Evolutionary conservation across 1,140 invertebrate genomes (phyloP).

Genomic region (Berghia stephanieae): DNA sequence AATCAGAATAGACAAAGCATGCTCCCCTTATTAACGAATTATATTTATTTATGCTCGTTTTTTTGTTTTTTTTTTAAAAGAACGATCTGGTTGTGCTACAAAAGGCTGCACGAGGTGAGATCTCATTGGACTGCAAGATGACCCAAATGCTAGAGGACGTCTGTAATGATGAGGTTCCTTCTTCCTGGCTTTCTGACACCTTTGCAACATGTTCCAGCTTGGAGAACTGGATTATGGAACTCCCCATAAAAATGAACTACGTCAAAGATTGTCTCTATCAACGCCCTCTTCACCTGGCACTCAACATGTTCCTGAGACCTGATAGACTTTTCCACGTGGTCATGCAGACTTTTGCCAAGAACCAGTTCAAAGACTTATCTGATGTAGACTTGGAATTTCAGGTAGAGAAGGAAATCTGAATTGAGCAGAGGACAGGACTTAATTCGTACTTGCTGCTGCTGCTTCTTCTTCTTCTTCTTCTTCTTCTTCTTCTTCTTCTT

Average conservation of each 20-base stretch:
- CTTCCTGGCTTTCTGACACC: conserved; percentile 46
- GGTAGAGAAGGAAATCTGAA: conserved; percentile 36
- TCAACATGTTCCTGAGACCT: conserved; percentile 58
- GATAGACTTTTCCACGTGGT: conserved; percentile 56
- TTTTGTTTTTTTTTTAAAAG: conserved; percentile 15
- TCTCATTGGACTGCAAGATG: conserved; percentile 39
- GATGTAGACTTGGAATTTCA: conserved; percentile 51
- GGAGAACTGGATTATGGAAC: conserved; percentile 46
- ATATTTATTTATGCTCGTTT: neutral
- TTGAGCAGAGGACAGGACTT: too few species aligned
- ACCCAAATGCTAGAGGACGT: conserved; percentile 43
- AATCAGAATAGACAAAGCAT: neutral
- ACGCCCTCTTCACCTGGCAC: conserved; percentile 39
- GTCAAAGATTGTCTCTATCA: conserved; percentile 41
- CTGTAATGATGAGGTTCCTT: conserved; percentile 48
- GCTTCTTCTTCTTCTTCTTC: neutral
- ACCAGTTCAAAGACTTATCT: conserved; percentile 57
- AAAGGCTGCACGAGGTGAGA: conserved; percentile 42
- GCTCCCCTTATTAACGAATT: neutral
- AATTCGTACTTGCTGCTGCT: neutral
- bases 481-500: neutral
- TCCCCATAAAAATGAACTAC: conserved; percentile 39
- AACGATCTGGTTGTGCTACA: conserved; percentile 49
- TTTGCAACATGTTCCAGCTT: conserved; percentile 48
- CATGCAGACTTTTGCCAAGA: conserved; percentile 56